Conservation (phyloP, 2,888 invertebrate species). For the Oithona nana region DNA sequence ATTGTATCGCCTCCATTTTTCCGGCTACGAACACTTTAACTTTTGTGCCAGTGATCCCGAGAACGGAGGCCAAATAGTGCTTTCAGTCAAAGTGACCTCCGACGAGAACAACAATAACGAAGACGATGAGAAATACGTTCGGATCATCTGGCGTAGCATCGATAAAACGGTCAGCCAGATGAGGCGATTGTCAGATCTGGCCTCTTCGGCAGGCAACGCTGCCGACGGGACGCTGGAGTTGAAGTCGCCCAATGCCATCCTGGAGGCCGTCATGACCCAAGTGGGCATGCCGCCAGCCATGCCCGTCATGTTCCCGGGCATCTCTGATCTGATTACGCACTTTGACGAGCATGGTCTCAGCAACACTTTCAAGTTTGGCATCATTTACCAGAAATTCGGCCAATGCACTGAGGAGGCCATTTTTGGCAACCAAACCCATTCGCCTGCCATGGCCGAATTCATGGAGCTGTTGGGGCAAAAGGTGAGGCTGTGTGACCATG, state of each 20-base stretch:
- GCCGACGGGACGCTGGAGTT: not conserved
- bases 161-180: slow-evolving; percentile 59
- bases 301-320: slow-evolving; percentile 52
- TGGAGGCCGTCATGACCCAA: not conserved
- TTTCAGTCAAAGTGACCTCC: not conserved
- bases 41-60: slow-evolving; percentile 70
- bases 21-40: slow-evolving; percentile 89
- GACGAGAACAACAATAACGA: not conserved
- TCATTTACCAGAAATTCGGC: slow-evolving; percentile 81
- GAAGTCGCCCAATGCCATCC: not conserved
- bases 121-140: slow-evolving; percentile 42
- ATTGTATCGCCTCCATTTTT: slow-evolving; percentile 78
- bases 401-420: slow-evolving; percentile 91
- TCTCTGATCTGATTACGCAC: slow-evolving; percentile 64
- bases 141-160: slow-evolving; percentile 63
- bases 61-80: slow-evolving; percentile 15
- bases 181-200: not conserved
- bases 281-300: slow-evolving; percentile 39
- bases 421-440: slow-evolving; percentile 73
- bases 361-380: slow-evolving; percentile 90
- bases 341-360: slow-evolving; percentile 95
- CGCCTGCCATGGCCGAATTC: slow-evolving; percentile 82
- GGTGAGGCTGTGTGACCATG: slow-evolving; percentile 9
- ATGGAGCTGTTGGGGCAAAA: slow-evolving; percentile 45
- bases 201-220: not conserved